Conservation (phyloP, 2,888 invertebrate genomes). For the Lochmaea crataegi region DNA sequence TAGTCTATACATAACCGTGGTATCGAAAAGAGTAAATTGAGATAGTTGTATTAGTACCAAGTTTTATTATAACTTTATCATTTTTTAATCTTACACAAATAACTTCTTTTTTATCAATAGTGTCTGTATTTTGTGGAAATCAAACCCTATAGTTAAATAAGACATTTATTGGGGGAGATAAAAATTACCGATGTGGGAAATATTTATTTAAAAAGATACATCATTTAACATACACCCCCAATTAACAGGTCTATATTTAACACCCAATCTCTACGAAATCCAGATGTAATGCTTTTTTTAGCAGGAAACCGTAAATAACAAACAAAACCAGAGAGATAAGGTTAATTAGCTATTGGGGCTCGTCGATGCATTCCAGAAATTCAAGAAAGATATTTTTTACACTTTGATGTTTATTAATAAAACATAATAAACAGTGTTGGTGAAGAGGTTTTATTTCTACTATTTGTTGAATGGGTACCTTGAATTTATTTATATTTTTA, state of each 20-base stretch:
- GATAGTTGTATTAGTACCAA: too few species aligned
- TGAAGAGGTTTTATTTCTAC: background rate
- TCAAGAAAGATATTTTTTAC: background rate
- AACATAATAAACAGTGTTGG: background rate
- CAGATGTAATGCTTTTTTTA: constrained; percentile 2
- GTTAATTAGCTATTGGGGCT: constrained; percentile 1
- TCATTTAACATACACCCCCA: background rate
- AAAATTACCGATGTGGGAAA: background rate
- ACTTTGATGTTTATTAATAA: background rate
- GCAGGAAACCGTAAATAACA: constrained; percentile 5
- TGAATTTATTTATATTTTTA: too few species aligned
- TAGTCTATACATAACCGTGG: too few species aligned
- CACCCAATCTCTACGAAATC: background rate
- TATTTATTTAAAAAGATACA: constrained; percentile 1
- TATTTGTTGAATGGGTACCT: too few species aligned
- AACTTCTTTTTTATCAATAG: background rate
- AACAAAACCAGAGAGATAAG: background rate
- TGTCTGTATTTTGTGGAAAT: too few species aligned
- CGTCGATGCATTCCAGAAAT: background rate
- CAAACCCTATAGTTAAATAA: background rate
- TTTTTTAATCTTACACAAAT: too few species aligned
- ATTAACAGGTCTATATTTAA: constrained; percentile 9
- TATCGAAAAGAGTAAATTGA: too few species aligned
- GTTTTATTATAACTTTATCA: too few species aligned
- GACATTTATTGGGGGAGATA: background rate